Conservation (phyloP, 2,797 vertebrate genomes). For the Melanotaenia boesemani region DNA sequence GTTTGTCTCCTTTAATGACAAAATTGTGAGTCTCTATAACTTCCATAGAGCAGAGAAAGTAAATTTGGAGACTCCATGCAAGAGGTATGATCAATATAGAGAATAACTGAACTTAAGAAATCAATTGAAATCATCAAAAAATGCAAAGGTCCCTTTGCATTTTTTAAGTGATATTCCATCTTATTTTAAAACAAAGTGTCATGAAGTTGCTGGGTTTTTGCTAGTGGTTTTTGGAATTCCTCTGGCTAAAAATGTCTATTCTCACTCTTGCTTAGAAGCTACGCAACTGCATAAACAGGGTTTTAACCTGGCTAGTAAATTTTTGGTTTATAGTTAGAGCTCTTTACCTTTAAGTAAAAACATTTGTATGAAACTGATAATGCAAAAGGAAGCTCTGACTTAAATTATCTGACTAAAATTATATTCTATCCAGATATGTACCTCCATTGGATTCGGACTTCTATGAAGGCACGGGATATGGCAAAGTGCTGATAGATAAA, state of each 20-base stretch:
- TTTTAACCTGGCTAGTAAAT: background rate
- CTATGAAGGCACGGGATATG: constrained; percentile 82
- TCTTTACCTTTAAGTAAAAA: background rate
- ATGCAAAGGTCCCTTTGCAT: background rate
- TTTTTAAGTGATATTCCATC: background rate
- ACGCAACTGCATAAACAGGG: background rate
- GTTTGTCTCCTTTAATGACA: constrained; percentile 88
- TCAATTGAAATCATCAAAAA: background rate
- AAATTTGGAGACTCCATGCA: constrained; percentile 70
- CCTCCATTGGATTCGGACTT: constrained; percentile 21
- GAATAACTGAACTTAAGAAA: background rate
- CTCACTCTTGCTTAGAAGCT: background rate
- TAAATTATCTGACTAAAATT: constrained; percentile 20
- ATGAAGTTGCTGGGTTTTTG: no score
- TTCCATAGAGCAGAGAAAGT: constrained; percentile 82
- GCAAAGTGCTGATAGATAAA: constrained; percentile 35
- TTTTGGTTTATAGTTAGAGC: background rate
- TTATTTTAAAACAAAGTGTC: background rate
- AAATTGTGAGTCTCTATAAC: constrained; percentile 92
- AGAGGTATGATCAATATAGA: constrained; percentile 69
- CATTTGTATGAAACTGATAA: background rate
- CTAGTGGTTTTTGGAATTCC: background rate
- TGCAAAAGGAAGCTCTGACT: background rate
- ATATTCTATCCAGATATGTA: constrained; percentile 62
- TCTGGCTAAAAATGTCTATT: background rate